Evolutionary conservation across 1,140 invertebrate species (phyloP).

Genomic region (Tetranychus cinnabarinus): DNA sequence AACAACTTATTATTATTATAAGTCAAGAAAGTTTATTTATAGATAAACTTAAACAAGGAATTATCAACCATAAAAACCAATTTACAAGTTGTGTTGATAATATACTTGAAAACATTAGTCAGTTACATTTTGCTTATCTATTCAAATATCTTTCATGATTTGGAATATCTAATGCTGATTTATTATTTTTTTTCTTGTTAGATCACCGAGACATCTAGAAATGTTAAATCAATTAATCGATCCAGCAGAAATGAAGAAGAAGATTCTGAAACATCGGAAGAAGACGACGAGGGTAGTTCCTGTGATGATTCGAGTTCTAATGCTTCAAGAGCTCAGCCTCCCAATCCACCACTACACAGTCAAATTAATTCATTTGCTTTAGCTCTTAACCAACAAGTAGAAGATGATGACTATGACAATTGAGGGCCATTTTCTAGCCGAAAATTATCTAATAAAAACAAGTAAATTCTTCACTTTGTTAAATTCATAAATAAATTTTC

Average conservation of each 20-base stretch:
- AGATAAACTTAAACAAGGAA: too few relatives aligned
- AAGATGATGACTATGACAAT: conserved; percentile 2
- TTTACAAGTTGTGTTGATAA: too few relatives aligned
- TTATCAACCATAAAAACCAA: too few relatives aligned
- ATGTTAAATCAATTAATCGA: background rate
- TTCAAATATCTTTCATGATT: too few relatives aligned
- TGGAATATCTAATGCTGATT: too few relatives aligned
- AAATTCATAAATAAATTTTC: background rate
- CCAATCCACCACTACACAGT: background rate
- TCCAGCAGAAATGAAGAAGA: background rate
- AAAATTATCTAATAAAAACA: background rate
- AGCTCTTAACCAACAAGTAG: background rate
- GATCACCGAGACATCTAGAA: background rate
- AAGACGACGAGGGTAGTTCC: conserved; percentile 1
- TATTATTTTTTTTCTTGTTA: background rate
- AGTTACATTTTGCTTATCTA: too few relatives aligned
- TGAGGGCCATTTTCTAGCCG: background rate
- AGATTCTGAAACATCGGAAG: background rate
- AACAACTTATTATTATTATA: too few relatives aligned
- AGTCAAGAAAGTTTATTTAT: too few relatives aligned
- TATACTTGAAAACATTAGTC: too few relatives aligned
- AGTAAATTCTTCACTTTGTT: background rate
- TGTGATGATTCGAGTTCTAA: background rate
- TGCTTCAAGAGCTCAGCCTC: background rate
- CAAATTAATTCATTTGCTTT: background rate